Conservation (phyloP, 2,888 invertebrate genomes). For the Andrena haemorrhoa region DNA sequence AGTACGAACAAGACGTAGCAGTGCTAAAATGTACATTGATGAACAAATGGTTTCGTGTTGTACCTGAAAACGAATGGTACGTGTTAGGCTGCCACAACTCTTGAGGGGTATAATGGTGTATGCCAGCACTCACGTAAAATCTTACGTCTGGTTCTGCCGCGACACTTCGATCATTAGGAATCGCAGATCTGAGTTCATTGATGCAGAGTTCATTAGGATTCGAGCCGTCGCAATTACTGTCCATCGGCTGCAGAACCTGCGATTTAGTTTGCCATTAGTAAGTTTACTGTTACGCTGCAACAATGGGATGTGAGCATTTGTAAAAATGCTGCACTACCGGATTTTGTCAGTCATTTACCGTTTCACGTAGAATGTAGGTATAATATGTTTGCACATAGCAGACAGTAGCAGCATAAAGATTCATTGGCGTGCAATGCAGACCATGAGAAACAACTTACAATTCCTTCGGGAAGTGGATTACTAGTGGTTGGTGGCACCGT, state of each 20-base stretch:
- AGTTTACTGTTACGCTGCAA: too few relatives aligned
- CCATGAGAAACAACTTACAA: conserved; percentile 41
- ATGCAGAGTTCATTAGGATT: conserved; percentile 91
- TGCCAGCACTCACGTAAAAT: conserved; percentile 92
- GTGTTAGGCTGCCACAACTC: conserved; percentile 91
- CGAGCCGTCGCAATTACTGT: conserved; percentile 90
- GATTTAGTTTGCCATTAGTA: neutral
- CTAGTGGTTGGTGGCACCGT: conserved; percentile 78
- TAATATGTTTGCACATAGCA: too few relatives aligned
- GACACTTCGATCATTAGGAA: conserved; percentile 88
- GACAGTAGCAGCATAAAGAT: too few relatives aligned
- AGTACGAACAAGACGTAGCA: too few relatives aligned
- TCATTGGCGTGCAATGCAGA: neutral
- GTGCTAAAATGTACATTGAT: too few relatives aligned
- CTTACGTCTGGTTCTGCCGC: conserved; percentile 92
- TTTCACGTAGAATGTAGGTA: neutral
- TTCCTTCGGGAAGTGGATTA: conserved; percentile 71
- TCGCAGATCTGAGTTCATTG: conserved; percentile 90
- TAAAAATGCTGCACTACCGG: too few relatives aligned
- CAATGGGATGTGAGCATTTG: too few relatives aligned
- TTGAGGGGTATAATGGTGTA: conserved; percentile 89
- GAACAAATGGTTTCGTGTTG: conserved; percentile 39
- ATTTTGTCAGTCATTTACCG: neutral
- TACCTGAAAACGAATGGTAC: conserved; percentile 91
- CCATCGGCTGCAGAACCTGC: conserved; percentile 83